Base-by-base conservation (phyloP, 2,113 vertebrate genomes). In the Colossoma macropomum region DNA sequence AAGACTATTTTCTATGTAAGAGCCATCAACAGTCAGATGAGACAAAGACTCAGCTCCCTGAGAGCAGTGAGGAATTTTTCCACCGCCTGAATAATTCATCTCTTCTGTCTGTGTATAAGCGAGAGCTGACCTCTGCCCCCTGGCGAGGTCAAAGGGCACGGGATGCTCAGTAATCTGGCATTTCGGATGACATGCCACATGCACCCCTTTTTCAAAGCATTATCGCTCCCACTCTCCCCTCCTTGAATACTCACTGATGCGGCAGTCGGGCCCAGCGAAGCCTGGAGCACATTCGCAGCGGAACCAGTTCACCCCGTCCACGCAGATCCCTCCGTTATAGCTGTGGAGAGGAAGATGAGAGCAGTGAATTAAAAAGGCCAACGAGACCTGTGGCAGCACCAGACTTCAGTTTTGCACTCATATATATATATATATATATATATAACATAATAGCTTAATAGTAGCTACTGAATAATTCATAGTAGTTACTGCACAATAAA, bases 271-370 rank as follows among this genome's bases (percentile, higher is more conserved):
- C 30, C 98, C 98, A 0, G 97, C 96, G 23, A 99, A 99, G 1
- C 97, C 98, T 0, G 97, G 96, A 0, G 97, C 96, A 0, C 98
- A 99, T 88, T 98, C 96, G 7, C 98, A 99, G 32, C 97, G 95
- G 88, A 98, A 99, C 97, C 97, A 99, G 93, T 99, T 99, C 90
- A 98, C 90, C 1, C 97, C 98, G 1, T 99, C 98, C 0, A 99
- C 96, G 8, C 98, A 99, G 92, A 98, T 95, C 8, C 97, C 98
- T 0, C 98, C 97, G 0, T 99, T 99, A 92, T 98, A 99, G 90
- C 98, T 99, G 93, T 3, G 52, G 85, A 87, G 21, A 48, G 84
- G 87, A 50, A 84, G 71, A 45, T 1, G 27, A 48, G 0, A 17
- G 6, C 13, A 16, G 0, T 8, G 27, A 34, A 21, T 12, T 32